phyloP scores from a whole-genome alignment of 2,797 vertebrate genomes.

The Lindbergichthys nudifrons region DNA sequence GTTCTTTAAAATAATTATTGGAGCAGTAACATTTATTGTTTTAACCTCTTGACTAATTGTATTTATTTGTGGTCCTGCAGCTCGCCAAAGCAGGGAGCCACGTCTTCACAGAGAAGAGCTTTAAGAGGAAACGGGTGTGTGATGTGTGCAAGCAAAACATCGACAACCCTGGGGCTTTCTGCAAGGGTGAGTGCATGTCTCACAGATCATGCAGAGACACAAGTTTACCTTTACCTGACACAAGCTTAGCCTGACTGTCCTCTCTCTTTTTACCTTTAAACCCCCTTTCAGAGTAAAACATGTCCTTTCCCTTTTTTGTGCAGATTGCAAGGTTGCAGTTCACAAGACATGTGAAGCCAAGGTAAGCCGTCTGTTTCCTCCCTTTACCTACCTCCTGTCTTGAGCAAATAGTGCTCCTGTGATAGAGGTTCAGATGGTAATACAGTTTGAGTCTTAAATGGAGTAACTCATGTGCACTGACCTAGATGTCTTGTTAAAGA shows the following conservation, averaged over 20 bases:
- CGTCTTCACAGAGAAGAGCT: slow-evolving; percentile 85
- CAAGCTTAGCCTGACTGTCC: slow-evolving; percentile 14
- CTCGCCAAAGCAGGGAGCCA: slow-evolving; percentile 81
- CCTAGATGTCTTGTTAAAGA: slow-evolving; percentile 70
- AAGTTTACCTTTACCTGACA: slow-evolving; percentile 6
- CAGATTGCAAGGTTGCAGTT: slow-evolving; percentile 89
- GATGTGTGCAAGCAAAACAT: slow-evolving; percentile 86
- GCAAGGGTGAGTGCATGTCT: slow-evolving; percentile 84
- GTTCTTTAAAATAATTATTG: neutral
- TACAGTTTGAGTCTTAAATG: slow-evolving; percentile 46
- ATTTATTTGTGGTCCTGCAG: slow-evolving; percentile 63
- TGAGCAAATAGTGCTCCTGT: slow-evolving; percentile 29
- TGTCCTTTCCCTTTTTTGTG: slow-evolving; percentile 42
- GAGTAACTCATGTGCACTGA: slow-evolving; percentile 70
- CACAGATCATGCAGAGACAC: slow-evolving; percentile 19
- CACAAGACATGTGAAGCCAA: slow-evolving; percentile 90
- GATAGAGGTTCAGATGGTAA: slow-evolving; percentile 36
- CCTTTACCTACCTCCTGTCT: slow-evolving; percentile 7
- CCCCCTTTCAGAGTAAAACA: slow-evolving; percentile 26
- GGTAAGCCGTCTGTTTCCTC: slow-evolving; percentile 76
- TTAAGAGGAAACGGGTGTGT: slow-evolving; percentile 86
- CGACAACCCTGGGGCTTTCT: slow-evolving; percentile 83
- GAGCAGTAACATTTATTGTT: neutral
- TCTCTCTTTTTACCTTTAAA: slow-evolving; percentile 14
- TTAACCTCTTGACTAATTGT: neutral